Evolutionary conservation across 1,140 invertebrate species (phyloP).

Genomic region (Eriosoma lanigerum): DNA sequence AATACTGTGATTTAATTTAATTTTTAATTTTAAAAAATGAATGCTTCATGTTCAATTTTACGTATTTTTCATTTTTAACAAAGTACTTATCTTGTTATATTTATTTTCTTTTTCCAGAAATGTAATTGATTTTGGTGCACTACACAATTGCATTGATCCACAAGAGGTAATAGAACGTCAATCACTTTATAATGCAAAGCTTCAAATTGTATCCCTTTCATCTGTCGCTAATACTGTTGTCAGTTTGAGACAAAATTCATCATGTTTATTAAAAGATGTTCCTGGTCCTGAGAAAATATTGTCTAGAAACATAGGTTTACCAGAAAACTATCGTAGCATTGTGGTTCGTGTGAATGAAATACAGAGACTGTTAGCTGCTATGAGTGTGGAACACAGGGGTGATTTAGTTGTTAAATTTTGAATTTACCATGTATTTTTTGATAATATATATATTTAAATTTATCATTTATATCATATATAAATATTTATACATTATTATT

Average conservation of each 20-base stretch:
- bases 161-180: conserved; percentile 78
- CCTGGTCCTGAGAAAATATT: conserved; percentile 31
- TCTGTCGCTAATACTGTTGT: conserved; percentile 37
- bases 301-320: conserved; percentile 20
- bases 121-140: conserved; percentile 80
- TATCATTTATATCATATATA: conserved; percentile 22
- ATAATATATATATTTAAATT: conserved; percentile 10
- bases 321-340: conserved; percentile 35
- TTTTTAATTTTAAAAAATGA: no score
- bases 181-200: conserved; percentile 67
- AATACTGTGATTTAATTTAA: no score
- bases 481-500: conserved; percentile 50
- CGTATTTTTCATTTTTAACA: neutral
- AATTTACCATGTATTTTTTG: conserved; percentile 56
- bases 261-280: conserved; percentile 40
- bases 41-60: neutral
- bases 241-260: conserved; percentile 15
- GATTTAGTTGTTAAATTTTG: conserved; percentile 78
- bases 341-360: conserved; percentile 31
- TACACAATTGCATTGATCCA: conserved; percentile 72
- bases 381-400: conserved; percentile 79
- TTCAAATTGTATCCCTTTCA: conserved; percentile 53
- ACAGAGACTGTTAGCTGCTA: conserved; percentile 29
- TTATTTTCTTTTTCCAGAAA: conserved; percentile 64
- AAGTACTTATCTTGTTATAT: conserved; percentile 47